phyloP scores from a whole-genome alignment of 2,797 vertebrate species.

The Microctenopoma lineatum region DNA sequence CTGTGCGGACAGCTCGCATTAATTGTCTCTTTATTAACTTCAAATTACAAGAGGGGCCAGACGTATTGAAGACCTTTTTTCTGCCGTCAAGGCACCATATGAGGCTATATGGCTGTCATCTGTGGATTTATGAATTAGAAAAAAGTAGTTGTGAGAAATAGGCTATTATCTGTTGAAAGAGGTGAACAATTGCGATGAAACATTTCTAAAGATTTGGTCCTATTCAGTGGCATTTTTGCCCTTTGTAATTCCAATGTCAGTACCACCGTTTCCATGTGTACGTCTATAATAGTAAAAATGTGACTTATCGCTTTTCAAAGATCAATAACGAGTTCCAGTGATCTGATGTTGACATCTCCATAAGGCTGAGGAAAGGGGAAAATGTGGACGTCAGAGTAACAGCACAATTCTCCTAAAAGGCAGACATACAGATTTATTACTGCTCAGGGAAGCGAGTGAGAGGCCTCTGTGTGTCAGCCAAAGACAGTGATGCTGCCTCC shows the following conservation, averaged over 20 bases:
- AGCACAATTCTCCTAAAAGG: slow-evolving; percentile 68
- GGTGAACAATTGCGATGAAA: slow-evolving; percentile 28
- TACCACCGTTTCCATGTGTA: slow-evolving; percentile 11
- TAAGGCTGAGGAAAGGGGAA: slow-evolving; percentile 63
- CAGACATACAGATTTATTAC: slow-evolving; percentile 71
- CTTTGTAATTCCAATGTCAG: slow-evolving; percentile 35
- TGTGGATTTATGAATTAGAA: slow-evolving; percentile 32
- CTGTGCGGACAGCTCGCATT: slow-evolving; percentile 41
- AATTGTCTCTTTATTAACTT: slow-evolving; percentile 61
- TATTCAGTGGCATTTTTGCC: slow-evolving; percentile 24
- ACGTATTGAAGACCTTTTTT: slow-evolving; percentile 32
- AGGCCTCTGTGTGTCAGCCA: slow-evolving; percentile 14
- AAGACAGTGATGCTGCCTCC: slow-evolving; percentile 20
- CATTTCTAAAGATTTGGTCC: slow-evolving; percentile 15
- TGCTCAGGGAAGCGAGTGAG: slow-evolving; percentile 35
- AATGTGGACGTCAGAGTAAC: slow-evolving; percentile 58
- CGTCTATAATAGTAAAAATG: not conserved
- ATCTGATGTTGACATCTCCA: slow-evolving; percentile 60
- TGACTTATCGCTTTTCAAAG: slow-evolving; percentile 60
- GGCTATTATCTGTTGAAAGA: slow-evolving; percentile 39
- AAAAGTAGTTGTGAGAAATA: slow-evolving; percentile 38
- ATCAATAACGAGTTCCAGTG: slow-evolving; percentile 49
- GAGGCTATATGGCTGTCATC: slow-evolving; percentile 28
- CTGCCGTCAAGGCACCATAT: slow-evolving; percentile 35
- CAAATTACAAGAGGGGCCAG: slow-evolving; percentile 35